Percentiles rank a stretch among this genome's conserved stretches.
phyloP scores from a whole-genome alignment of 2,888 invertebrate genomes.

The Drepana falcataria region DNA sequence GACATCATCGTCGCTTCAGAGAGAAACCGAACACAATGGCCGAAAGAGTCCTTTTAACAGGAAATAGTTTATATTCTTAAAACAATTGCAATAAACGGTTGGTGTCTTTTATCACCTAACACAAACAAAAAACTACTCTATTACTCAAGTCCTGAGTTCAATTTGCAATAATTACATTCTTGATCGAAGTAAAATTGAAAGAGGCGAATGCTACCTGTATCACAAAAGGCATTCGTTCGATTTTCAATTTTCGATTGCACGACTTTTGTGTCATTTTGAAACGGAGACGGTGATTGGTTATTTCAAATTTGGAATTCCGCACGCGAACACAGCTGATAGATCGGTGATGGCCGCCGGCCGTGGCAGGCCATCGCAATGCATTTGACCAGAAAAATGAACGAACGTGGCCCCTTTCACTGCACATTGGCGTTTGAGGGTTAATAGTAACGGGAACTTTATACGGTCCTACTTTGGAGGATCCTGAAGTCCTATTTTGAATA shows the following conservation, averaged over 20 bases:
- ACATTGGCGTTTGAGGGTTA: constrained; percentile 27
- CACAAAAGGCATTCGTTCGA: constrained; percentile 53
- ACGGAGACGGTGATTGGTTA: constrained; percentile 57
- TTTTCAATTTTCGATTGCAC: constrained; percentile 52
- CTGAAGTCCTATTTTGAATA: no score
- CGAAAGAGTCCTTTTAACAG: constrained; percentile 64
- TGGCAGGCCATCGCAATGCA: constrained; percentile 45
- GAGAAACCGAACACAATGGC: constrained; percentile 58
- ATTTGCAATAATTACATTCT: constrained; percentile 12
- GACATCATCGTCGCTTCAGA: constrained; percentile 59
- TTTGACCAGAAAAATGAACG: constrained; percentile 72
- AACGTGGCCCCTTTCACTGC: constrained; percentile 46
- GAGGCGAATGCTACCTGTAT: constrained; percentile 50
- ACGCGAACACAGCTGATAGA: constrained; percentile 67
- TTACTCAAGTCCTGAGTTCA: constrained; percentile 10
- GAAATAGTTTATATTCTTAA: constrained; percentile 72
- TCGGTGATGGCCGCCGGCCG: constrained; percentile 54
- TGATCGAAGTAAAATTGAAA: constrained; percentile 13
- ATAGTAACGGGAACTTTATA: constrained; percentile 10
- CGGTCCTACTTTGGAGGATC: neutral
- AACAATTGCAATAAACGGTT: constrained; percentile 62
- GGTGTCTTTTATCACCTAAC: constrained; percentile 19
- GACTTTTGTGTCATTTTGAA: constrained; percentile 56
- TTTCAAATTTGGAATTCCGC: constrained; percentile 69
- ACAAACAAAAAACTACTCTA: constrained; percentile 27